Evolutionary conservation across 2,888 invertebrate genomes (phyloP), one percentile per base, ranked within the genome.

Genomic region (Tetropium fuscum): DNA sequence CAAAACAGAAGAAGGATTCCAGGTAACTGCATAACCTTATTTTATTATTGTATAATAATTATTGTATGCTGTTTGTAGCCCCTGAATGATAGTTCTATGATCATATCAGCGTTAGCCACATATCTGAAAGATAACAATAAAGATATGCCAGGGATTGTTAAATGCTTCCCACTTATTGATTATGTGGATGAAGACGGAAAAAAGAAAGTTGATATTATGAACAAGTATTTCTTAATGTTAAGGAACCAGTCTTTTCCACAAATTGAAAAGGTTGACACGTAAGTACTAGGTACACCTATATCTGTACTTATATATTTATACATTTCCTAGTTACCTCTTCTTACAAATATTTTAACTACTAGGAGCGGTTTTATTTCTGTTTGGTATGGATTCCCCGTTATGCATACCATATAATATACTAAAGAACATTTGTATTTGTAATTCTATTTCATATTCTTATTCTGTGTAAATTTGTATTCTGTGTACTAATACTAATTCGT

Each of bases 51-150:
- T 22, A 27, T 44, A 13, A 18, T 11, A 27, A 15, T 11, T 27
- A 7, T 7, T 44, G n/a, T n/a, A n/a, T n/a, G n/a, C 71, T 1
- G 25, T 53, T 84, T 86, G 45, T 82, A 94, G 85, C 95, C 95
- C 83, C 82, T 99, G 56, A 90, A 93, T 72, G 99, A 99, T 78
- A 98, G 98, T 66, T 90, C 95, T 13, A 92, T 96, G 80, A 97
- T 99, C 53, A 88, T 98, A 70, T 98, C 98, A 3, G 84, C 93
- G 1, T 78, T 99, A 48, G 88, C 92, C 41, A 93, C 97, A 1
- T 90, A 89, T 75, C 79, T 97, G 22, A 80, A 83, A 64, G 90
- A 92, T 70, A 78, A 78, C 6, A 82, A 83, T 25, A 79, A 84
- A 49, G 84, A 87, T 45, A 77, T 98, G 11, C 82, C 84, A 0